Evolutionary conservation across 2,888 invertebrate genomes (phyloP), one percentile per base, ranked within the genome.

Genomic region (Lasiommata megera): DNA sequence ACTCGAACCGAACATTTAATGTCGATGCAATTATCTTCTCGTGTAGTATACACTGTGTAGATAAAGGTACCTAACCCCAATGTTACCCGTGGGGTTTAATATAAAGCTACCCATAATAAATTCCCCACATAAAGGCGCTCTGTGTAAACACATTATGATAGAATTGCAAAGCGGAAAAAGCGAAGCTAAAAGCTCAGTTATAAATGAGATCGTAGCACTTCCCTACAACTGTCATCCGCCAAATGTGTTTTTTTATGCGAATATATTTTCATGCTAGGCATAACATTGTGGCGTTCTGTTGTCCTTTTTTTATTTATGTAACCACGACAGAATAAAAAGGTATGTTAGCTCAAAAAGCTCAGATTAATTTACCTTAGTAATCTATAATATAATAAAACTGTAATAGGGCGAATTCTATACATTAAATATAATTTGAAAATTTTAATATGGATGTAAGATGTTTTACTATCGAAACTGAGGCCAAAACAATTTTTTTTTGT

Each of bases 91-190:
- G 58, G 48, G 54, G 48, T 47, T 48, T 28, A 7, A 29, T 18
- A 28, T 38, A 29, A 38, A 51, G 29, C 38, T 38, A n/a, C 23
- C 16, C 43, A 31, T 56, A 50, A 54, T 56, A 57, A 18, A 37
- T 37, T 43, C 40, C 7, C 47, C 51, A 31, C 50, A 51, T 59
- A 59, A 59, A 59, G 50, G 16, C 34, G 36, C 46, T 46, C 28
- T 51, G 34, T 52, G 46, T 55, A 54, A 54, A 52, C 55, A 59
- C 55, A 55, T 59, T 55, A 59, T 44, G 51, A 40, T 48, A 50
- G 54, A 54, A 53, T 54, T 56, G 48, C 48, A 57, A 54, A 54
- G 48, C 31, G 37, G 52, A 60, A 56, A 51, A 41, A 50, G 37
- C 16, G 18, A 50, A 47, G 36, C 48, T 52, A 47, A 56, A 43